Conservation (phyloP, 2,113 vertebrate genomes). For the Pycnonotus jocosus region DNA sequence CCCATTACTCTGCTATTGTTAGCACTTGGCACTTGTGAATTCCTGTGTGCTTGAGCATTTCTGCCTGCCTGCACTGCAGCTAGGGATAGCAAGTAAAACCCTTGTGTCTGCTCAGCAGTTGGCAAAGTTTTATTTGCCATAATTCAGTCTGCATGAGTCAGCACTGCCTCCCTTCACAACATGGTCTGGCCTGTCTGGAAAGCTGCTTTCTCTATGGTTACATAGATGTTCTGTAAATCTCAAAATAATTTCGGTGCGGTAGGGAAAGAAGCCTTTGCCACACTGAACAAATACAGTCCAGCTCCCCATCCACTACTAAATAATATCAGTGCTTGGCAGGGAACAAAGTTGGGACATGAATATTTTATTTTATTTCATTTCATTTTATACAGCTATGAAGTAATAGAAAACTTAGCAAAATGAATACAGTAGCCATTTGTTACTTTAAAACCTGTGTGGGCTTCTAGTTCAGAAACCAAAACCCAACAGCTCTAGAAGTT, state of each 20-base stretch:
- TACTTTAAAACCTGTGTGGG: background rate
- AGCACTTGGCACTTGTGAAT: background rate
- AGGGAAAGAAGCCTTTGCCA: background rate
- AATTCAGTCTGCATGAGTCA: slow-evolving; percentile 32
- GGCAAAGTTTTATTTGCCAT: slow-evolving; percentile 20
- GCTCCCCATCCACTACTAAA: background rate
- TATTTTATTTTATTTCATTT: slow-evolving; percentile 35
- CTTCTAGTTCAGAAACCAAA: background rate
- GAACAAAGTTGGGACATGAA: background rate
- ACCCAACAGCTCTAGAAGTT: background rate
- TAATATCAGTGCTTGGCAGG: background rate
- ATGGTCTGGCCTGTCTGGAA: background rate
- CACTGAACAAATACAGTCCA: background rate
- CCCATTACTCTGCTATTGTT: background rate
- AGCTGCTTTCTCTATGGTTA: slow-evolving; percentile 4
- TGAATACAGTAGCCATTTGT: background rate
- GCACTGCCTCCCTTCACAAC: background rate
- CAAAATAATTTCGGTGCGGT: background rate
- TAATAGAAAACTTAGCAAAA: slow-evolving; percentile 4
- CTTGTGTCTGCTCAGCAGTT: slow-evolving; percentile 12
- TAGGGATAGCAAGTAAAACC: background rate
- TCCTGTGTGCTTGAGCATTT: background rate
- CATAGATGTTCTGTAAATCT: slow-evolving; percentile 1
- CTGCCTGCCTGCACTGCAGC: background rate
- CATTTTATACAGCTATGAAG: background rate